Conservation (phyloP, 92 coral and sea anemone species). For the Porites cylindrica region DNA sequence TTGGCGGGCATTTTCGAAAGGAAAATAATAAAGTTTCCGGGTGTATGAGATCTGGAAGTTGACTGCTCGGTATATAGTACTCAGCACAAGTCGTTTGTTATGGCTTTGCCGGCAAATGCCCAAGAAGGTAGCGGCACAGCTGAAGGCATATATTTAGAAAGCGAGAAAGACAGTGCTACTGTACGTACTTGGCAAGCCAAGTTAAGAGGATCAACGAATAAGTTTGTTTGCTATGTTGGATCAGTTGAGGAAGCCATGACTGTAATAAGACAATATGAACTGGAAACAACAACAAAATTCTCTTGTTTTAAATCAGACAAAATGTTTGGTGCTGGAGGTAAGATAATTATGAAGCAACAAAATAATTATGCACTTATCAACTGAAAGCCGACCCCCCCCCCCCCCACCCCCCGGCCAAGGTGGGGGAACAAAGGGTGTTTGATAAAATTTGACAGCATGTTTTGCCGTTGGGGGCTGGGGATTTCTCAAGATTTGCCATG, state of each 20-base stretch:
- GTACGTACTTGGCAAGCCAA: slow-evolving; percentile 24
- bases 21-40: background rate
- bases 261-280: slow-evolving; percentile 25
- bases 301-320: slow-evolving; percentile 47
- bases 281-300: slow-evolving; percentile 47
- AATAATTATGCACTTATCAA: no score
- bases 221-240: slow-evolving; percentile 47
- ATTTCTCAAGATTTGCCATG: no score
- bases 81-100: background rate
- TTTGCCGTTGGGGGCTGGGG: no score
- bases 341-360: background rate
- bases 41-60: slow-evolving; percentile 14
- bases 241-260: slow-evolving; percentile 52
- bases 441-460: no score
- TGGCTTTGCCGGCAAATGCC: slow-evolving; percentile 41
- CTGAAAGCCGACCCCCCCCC: no score
- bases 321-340: slow-evolving; percentile 58
- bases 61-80: background rate
- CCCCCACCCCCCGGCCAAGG: no score
- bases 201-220: slow-evolving; percentile 38
- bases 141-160: background rate
- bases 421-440: no score
- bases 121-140: slow-evolving; percentile 9
- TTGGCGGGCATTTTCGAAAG: slow-evolving; percentile 38
- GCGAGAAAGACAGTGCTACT: background rate